Percentiles rank a stretch among this genome's conserved stretches.
These are phyloP conservation scores for Perognathus longimembris DNA, from an alignment of 2,113 vertebrate genomes.

Conservation along the genomic window DNA sequence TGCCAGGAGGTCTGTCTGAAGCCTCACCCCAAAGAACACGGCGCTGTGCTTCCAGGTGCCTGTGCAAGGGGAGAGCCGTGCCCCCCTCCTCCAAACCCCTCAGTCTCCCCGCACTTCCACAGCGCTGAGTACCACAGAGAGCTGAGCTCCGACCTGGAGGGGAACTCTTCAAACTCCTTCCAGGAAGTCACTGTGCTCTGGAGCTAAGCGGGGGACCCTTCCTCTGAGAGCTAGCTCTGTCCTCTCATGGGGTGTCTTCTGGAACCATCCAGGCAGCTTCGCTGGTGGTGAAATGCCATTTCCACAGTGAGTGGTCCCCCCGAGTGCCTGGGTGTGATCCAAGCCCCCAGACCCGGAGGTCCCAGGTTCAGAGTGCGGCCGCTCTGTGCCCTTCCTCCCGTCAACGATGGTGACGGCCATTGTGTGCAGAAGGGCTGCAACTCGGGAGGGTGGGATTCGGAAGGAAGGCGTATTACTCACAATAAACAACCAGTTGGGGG, in stretches of 20 bases:
- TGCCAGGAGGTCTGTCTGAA: background rate
- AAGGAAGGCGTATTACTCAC: background rate
- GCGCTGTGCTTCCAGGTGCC: accelerated
- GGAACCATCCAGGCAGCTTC: background rate
- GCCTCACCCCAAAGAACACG: background rate
- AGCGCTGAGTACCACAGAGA: background rate
- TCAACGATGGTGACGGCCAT: background rate
- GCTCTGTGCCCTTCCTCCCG: accelerated
- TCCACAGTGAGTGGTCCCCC: background rate
- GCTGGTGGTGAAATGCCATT: background rate
- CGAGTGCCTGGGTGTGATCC: background rate
- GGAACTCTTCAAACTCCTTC: too few relatives aligned
- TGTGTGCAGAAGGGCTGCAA: accelerated
- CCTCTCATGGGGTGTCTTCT: background rate
- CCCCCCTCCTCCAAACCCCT: background rate
- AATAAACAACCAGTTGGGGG: too few relatives aligned
- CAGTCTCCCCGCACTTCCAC: background rate
- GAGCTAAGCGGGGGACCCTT: accelerated
- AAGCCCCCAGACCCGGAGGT: background rate
- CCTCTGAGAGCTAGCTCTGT: too few relatives aligned
- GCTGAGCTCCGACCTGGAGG: background rate
- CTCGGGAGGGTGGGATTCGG: background rate
- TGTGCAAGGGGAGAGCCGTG: background rate
- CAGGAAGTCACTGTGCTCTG: accelerated
- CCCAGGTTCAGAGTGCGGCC: too few relatives aligned